Conservation (phyloP, 2,888 invertebrate species). For the Pollenia angustigena region DNA sequence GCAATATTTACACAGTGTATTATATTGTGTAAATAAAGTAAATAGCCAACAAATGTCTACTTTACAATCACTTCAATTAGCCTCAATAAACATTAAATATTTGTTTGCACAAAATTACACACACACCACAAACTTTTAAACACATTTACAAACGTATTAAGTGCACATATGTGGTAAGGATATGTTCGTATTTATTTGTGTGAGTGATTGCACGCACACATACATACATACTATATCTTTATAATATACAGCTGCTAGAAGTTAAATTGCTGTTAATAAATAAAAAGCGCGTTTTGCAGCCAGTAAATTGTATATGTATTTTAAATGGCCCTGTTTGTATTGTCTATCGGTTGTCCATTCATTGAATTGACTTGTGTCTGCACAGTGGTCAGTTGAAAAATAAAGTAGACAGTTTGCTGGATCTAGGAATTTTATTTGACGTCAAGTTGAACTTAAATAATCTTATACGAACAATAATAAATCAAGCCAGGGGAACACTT, state of each 20-base stretch:
- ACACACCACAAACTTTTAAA: neutral
- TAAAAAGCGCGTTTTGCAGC: constrained; percentile 57
- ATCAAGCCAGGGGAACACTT: no score
- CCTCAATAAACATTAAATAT: constrained; percentile 58
- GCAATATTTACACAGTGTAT: constrained; percentile 52
- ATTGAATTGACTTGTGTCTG: neutral
- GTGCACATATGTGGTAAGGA: neutral
- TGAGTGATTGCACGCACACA: neutral
- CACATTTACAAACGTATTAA: no score
- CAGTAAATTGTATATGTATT: constrained; percentile 12
- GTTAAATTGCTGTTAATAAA: constrained; percentile 49
- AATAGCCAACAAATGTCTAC: constrained; percentile 46
- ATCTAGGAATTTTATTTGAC: no score
- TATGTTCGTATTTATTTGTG: neutral
- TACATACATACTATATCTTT: no score
- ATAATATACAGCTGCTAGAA: neutral
- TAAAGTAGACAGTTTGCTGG: no score
- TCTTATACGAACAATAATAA: no score
- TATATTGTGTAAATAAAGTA: constrained; percentile 49
- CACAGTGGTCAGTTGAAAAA: neutral
- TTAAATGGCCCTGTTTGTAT: neutral
- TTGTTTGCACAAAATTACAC: constrained; percentile 42
- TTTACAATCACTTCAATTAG: constrained; percentile 66
- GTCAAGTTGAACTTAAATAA: no score
- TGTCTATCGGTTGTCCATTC: neutral